These are phyloP conservation scores for Tichodroma muraria DNA, from an alignment of 2,113 vertebrate species.

Conservation along the genomic window DNA sequence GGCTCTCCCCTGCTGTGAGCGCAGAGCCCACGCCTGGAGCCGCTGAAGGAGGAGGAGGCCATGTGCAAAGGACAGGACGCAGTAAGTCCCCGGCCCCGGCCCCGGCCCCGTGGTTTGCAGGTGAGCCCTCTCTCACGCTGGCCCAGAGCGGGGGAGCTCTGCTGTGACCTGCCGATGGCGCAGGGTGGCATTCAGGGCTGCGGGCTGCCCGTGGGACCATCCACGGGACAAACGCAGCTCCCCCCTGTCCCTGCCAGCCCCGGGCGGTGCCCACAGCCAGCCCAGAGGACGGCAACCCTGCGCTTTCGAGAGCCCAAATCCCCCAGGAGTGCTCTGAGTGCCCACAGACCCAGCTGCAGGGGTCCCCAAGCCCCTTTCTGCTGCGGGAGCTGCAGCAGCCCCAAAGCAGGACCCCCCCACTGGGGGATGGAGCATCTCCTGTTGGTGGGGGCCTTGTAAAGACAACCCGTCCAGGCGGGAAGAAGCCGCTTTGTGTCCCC, in stretches of 20 bases:
- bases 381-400: background rate
- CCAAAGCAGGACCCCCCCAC: fast-evolving
- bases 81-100: slow-evolving; percentile 73
- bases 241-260: background rate
- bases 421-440: background rate
- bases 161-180: background rate
- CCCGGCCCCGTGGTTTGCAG: background rate
- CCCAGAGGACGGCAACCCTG: background rate
- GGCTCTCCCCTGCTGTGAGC: background rate
- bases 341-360: background rate
- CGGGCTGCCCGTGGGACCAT: background rate
- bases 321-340: background rate
- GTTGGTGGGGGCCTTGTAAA: background rate
- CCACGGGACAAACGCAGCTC: background rate
- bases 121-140: background rate
- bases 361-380: background rate
- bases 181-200: background rate
- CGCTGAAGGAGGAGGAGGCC: slow-evolving; percentile 80
- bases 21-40: slow-evolving; percentile 86
- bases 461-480: background rate
- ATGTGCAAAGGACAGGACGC: slow-evolving; percentile 75
- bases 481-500: background rate
- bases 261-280: fast-evolving
- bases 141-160: background rate
- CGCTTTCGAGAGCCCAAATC: background rate